Conservation (phyloP, 2,797 vertebrate species). For the Momotus momota region DNA sequence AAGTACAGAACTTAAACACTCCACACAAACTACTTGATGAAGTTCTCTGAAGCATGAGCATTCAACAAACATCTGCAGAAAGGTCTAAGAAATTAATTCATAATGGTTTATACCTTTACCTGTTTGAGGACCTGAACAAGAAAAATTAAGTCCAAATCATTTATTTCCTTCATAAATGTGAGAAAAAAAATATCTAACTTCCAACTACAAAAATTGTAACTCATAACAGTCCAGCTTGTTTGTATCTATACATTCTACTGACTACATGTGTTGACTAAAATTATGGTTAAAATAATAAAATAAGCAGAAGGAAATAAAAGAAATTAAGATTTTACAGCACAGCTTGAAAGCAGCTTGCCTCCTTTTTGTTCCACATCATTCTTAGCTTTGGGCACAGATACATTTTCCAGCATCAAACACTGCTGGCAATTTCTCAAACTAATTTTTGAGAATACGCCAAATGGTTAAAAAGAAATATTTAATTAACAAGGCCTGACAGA, state of each 20-base stretch:
- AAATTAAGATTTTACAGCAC: neutral
- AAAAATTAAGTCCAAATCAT: neutral
- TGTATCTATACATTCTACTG: neutral
- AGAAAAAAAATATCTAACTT: neutral
- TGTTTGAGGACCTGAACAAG: neutral
- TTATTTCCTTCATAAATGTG: neutral
- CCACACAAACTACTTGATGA: neutral
- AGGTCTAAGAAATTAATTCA: neutral
- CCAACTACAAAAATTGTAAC: neutral
- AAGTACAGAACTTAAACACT: neutral
- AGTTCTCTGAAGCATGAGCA: neutral
- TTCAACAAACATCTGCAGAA: neutral
- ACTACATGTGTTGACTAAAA: neutral
- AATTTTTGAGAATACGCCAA: neutral
- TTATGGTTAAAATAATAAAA: neutral
- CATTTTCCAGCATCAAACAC: neutral
- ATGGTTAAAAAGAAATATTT: neutral
- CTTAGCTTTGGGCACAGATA: neutral
- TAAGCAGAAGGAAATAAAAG: neutral
- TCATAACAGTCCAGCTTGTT: neutral
- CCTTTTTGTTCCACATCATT: neutral
- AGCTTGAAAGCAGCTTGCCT: neutral
- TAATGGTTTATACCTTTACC: neutral
- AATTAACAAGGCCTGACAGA: neutral
- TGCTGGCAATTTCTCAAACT: neutral